Base-by-base conservation (phyloP, 2,888 invertebrate genomes). In the Euzophera pinguis region DNA sequence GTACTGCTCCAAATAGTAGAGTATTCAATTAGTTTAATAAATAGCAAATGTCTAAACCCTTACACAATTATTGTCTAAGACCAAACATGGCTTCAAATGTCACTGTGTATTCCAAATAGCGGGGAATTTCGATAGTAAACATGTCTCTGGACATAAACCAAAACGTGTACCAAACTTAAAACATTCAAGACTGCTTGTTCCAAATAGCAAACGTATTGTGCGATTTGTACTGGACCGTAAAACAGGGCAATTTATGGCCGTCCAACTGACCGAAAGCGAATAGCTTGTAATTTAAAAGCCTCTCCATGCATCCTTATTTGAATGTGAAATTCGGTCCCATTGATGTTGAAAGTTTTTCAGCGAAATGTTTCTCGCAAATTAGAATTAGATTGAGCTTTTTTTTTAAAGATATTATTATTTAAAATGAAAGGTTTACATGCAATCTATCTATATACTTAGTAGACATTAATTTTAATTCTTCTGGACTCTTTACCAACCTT, bases 221-320 rank as follows among this genome's bases (percentile, higher is more conserved):
- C 49, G 29, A 49, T 39, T 49, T 49, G 13, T 12, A 22, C 14
- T 37, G 29, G 22, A 39, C 49, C 29, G 37, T 39, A 39, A 8
- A 49, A 13, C 29, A 16, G 27, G 29, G 39, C 39, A 49, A 39
- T 49, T 39, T 49, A 39, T 13, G 27, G 10, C 39, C 14, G n/a
- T 7, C 6, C 37, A 3, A 38, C 48, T 49, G 39, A 29, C 38
- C 49, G 38, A 39, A 39, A 29, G 14, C 29, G 38, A 49, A 49
- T 37, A 29, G 37, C 37, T 8, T 37, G 48, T 48, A 48, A 48
- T 48, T 48, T 35, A 37, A 48, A 48, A 27, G 12, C 16, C 14
- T 16, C 45, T 32, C 45, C 32, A 43, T 43, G 12, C 42, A 22
- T 22, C 17, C 42, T n/a, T 29, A 43, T 32, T 32, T 12, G n/a